These are phyloP conservation scores for Clavelina lepadiformis DNA, from an alignment of 23 tunicate species.

Conservation along the genomic window DNA sequence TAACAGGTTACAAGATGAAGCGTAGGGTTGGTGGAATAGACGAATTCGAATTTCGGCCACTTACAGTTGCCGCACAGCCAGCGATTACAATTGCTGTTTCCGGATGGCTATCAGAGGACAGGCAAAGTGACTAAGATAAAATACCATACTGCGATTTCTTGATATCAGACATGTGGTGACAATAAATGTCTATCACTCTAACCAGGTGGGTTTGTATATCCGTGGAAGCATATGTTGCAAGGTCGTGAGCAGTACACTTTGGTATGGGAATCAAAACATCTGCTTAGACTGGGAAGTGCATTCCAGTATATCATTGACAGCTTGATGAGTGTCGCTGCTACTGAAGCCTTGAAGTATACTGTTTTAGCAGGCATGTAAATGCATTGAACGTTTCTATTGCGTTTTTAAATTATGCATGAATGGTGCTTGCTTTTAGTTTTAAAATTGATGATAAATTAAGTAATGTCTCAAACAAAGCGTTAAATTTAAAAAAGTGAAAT, in stretches of 20 bases:
- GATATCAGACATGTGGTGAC: too few species aligned
- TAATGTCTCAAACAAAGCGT: too few species aligned
- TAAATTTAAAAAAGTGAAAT: too few species aligned
- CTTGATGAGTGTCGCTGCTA: conserved; percentile 68
- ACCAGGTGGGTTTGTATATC: conserved; percentile 62
- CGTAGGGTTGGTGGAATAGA: conserved; percentile 97
- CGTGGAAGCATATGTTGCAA: conserved; percentile 73
- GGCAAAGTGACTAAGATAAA: too few species aligned
- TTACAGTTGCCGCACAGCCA: conserved; percentile 63
- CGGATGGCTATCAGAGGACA: conserved; percentile 73
- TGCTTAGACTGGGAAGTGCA: conserved; percentile 84
- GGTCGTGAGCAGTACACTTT: conserved; percentile 80
- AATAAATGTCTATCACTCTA: too few species aligned
- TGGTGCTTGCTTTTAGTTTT: too few species aligned
- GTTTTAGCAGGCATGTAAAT: conserved; percentile 42
- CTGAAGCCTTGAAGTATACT: conserved; percentile 87
- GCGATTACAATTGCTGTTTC: conserved; percentile 72
- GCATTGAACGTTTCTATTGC: too few species aligned
- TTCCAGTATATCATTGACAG: conserved; percentile 82
- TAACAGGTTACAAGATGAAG: conserved; percentile 99
- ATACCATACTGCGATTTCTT: too few species aligned
- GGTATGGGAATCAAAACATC: conserved; percentile 88
- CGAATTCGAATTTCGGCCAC: conserved; percentile 66
- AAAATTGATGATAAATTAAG: too few species aligned
- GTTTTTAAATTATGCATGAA: too few species aligned